Conservation (phyloP, 1,140 invertebrate species). For the Wiebesia pumilae region DNA sequence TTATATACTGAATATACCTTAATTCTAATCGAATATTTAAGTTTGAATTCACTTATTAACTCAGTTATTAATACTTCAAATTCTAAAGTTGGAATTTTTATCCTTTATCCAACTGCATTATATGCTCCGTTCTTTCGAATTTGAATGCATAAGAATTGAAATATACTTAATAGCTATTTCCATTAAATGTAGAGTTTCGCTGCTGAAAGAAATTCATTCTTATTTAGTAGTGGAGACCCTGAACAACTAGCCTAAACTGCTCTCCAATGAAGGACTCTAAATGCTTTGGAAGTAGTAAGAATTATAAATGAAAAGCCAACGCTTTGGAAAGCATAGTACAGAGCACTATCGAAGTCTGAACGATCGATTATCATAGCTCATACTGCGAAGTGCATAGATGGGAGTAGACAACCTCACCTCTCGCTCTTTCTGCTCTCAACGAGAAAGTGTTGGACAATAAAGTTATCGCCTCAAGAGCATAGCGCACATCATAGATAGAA, state of each 20-base stretch:
- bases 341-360: not conserved
- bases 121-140: too few species aligned
- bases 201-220: not conserved
- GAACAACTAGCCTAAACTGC: not conserved
- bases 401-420: not conserved
- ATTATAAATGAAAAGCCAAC: constrained; percentile 50
- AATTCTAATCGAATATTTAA: too few species aligned
- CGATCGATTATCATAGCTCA: constrained; percentile 39
- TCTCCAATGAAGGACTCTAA: not conserved
- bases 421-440: not conserved
- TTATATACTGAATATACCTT: too few species aligned
- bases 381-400: not conserved
- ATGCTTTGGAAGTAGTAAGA: not conserved
- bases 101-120: too few species aligned
- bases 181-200: too few species aligned
- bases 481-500: constrained; percentile 39
- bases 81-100: too few species aligned
- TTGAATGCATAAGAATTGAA: too few species aligned
- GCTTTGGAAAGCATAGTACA: constrained; percentile 34
- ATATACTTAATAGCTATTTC: too few species aligned
- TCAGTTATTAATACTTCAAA: too few species aligned
- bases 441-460: constrained; percentile 53
- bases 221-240: not conserved
- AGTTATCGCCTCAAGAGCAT: constrained; percentile 52
- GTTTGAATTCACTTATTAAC: too few species aligned